Conservation (phyloP, 2,113 vertebrate genomes). For the Daphoenositta chrysoptera region DNA sequence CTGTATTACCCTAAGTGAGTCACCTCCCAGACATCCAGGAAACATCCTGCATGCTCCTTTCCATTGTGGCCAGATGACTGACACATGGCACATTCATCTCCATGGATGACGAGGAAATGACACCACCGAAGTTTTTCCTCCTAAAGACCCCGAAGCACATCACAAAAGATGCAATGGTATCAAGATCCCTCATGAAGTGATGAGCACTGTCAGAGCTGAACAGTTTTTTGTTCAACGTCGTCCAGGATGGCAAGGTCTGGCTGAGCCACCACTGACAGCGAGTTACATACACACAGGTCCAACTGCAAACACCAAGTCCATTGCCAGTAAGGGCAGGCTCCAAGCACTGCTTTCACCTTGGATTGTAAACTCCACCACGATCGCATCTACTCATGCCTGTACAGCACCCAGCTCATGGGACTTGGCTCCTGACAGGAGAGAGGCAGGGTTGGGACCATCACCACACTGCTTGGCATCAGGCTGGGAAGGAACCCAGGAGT, state of each 20-base stretch:
- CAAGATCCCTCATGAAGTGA: background rate
- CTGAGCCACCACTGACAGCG: background rate
- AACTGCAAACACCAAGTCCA: background rate
- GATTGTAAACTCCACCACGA: background rate
- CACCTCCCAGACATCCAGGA: background rate
- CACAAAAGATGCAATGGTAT: background rate
- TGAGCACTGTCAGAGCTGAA: background rate
- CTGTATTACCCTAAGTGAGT: background rate
- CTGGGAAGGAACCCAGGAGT: background rate
- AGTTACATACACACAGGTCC: background rate
- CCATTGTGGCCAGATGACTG: background rate
- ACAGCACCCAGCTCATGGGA: fast-evolving
- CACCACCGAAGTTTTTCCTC: background rate
- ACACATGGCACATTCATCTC: background rate
- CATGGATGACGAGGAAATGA: background rate
- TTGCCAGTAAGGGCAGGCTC: background rate
- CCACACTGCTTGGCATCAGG: background rate
- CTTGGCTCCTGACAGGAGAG: background rate
- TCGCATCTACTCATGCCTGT: fast-evolving
- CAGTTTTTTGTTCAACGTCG: fast-evolving
- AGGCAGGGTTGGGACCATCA: background rate
- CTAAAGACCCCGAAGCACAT: background rate
- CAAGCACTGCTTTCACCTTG: background rate
- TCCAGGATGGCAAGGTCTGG: background rate
- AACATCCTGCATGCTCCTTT: background rate